Evolutionary conservation across 64 coral and sea anemone species (phyloP).

Genomic region (Stylophora pistillata): DNA sequence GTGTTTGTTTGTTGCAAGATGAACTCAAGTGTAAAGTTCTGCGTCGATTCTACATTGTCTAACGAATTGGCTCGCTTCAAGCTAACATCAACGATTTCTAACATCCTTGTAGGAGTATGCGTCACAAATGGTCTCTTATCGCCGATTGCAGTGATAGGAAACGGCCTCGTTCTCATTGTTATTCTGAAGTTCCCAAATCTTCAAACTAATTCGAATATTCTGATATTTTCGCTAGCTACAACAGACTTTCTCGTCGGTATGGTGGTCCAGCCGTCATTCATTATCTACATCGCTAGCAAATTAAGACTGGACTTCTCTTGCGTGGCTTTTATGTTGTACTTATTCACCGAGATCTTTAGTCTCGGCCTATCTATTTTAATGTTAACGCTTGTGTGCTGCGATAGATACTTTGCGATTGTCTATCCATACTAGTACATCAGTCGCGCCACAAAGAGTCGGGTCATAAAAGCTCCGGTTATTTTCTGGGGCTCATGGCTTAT

Average conservation of each 20-base stretch:
- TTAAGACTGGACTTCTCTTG: constrained; percentile 34
- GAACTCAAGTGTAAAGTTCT: constrained; percentile 28
- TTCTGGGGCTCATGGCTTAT: not conserved
- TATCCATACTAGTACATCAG: constrained; percentile 22
- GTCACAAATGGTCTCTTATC: constrained; percentile 26
- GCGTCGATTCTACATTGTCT: constrained; percentile 35
- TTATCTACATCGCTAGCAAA: constrained; percentile 19
- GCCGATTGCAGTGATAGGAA: not conserved
- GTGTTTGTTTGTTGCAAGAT: not conserved
- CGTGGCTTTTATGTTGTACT: constrained; percentile 12
- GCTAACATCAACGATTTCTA: not conserved
- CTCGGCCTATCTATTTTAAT: constrained; percentile 37
- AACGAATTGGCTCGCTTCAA: constrained; percentile 23
- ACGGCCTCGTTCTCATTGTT: not conserved
- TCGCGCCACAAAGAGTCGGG: not conserved
- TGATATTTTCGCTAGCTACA: constrained; percentile 11
- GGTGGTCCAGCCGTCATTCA: constrained; percentile 35
- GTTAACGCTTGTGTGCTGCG: not conserved
- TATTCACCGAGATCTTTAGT: constrained; percentile 37
- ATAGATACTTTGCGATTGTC: constrained; percentile 36
- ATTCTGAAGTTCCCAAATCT: constrained; percentile 16
- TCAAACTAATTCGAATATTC: constrained; percentile 34
- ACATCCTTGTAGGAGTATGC: constrained; percentile 3
- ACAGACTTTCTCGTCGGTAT: constrained; percentile 30
- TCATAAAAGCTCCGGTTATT: not conserved